Percentiles rank a stretch among this genome's conserved stretches.
Conservation (phyloP, 2,113 vertebrate species). For the Sceloporus tristichus region DNA sequence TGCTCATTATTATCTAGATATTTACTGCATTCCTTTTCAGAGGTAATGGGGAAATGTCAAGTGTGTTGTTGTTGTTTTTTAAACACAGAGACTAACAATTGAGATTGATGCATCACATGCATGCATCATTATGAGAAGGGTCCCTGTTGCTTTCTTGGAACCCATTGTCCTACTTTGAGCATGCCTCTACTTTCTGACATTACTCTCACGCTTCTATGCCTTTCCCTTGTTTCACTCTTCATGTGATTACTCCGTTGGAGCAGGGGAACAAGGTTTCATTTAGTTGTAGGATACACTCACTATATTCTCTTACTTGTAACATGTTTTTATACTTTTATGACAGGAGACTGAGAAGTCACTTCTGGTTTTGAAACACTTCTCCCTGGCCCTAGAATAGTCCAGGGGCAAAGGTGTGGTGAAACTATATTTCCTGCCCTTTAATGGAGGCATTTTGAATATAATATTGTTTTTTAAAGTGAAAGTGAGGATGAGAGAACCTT, state of each 20-base stretch:
- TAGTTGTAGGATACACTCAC: too few relatives aligned
- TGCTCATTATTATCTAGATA: constrained; percentile 41
- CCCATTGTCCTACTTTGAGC: not conserved
- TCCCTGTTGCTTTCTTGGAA: not conserved
- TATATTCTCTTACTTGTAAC: too few relatives aligned
- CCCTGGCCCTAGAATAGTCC: too few relatives aligned
- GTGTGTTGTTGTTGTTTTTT: not conserved
- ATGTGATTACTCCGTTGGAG: not conserved
- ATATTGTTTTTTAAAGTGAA: too few relatives aligned
- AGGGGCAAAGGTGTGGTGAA: too few relatives aligned
- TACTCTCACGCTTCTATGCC: not conserved
- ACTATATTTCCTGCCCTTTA: too few relatives aligned
- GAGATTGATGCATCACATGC: not conserved
- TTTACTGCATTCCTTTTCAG: constrained; percentile 35
- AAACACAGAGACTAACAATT: not conserved
- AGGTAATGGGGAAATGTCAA: not conserved
- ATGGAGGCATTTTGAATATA: too few relatives aligned
- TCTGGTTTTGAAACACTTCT: too few relatives aligned
- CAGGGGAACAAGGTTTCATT: too few relatives aligned
- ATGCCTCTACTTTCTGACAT: not conserved
- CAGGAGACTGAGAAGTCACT: too few relatives aligned
- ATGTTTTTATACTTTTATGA: too few relatives aligned
- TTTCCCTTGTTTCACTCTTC: not conserved
- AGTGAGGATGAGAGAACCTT: too few relatives aligned
- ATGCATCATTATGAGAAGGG: not conserved